Conservation (phyloP, 2,888 invertebrate species). For the Campaea margaritaria region DNA sequence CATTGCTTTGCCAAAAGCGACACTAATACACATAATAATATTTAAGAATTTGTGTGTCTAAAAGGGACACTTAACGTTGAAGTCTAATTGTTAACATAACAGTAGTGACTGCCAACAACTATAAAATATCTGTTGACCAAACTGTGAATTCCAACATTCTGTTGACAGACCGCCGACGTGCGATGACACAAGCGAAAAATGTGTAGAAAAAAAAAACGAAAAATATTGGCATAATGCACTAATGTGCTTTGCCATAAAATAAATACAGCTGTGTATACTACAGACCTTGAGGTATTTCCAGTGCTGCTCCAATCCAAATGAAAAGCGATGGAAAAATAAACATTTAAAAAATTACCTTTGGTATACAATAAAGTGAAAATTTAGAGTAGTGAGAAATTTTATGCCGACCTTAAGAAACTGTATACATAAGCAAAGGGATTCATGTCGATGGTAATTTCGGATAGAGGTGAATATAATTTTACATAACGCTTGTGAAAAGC, state of each 20-base stretch:
- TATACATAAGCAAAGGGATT: background rate
- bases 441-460: background rate
- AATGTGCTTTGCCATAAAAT: conserved; percentile 21
- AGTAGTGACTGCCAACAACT: conserved; percentile 18
- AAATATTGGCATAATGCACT: conserved; percentile 17
- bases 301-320: conserved; percentile 86
- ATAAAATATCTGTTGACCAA: conserved; percentile 21
- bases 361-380: conserved; percentile 23
- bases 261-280: conserved; percentile 66
- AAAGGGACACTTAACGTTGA: background rate
- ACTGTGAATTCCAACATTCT: conserved; percentile 21
- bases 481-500: too few relatives aligned
- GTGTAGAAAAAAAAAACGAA: conserved; percentile 17
- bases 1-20: too few relatives aligned
- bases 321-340: conserved; percentile 70
- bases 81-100: conserved; percentile 7
- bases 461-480: too few relatives aligned
- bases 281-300: conserved; percentile 93
- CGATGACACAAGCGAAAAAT: conserved; percentile 27
- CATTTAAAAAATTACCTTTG: conserved; percentile 43
- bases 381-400: conserved; percentile 14
- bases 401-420: background rate
- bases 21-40: too few relatives aligned
- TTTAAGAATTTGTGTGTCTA: background rate
- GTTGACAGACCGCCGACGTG: conserved; percentile 25